Percentiles rank a stretch among this genome's conserved stretches.
Conservation (phyloP, 2,888 invertebrate species). For the Conistra vaccinii region DNA sequence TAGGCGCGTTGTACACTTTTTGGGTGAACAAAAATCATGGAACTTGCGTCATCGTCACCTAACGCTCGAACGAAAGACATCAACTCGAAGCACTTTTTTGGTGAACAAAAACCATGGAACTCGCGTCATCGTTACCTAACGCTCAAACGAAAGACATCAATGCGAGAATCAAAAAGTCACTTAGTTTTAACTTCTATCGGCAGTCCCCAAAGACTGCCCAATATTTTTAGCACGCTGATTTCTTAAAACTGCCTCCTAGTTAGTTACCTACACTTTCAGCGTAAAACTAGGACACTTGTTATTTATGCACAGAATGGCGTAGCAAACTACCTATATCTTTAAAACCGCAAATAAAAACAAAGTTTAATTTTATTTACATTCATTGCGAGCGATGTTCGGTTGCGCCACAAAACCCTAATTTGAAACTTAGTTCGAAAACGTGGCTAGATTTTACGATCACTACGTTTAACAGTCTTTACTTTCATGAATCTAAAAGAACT, state of each 20-base stretch:
- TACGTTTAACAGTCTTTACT: conserved; percentile 40
- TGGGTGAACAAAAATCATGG: too few relatives aligned
- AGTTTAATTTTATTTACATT: conserved; percentile 56
- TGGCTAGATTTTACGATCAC: conserved; percentile 62
- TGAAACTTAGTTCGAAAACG: conserved; percentile 62
- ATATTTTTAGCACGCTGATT: too few relatives aligned
- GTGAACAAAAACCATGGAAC: too few relatives aligned
- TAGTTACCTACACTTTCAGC: neutral
- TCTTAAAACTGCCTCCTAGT: neutral
- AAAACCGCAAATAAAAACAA: conserved; percentile 54
- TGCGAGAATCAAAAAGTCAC: too few relatives aligned
- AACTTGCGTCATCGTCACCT: too few relatives aligned
- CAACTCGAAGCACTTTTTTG: too few relatives aligned
- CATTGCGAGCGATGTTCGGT: conserved; percentile 51
- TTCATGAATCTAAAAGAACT: conserved; percentile 52
- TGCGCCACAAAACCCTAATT: conserved; percentile 62
- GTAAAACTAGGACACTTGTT: neutral
- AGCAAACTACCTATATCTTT: conserved; percentile 39
- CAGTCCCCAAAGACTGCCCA: too few relatives aligned
- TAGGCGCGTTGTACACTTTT: too few relatives aligned
- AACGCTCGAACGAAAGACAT: too few relatives aligned
- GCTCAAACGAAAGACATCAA: too few relatives aligned
- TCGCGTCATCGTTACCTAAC: too few relatives aligned
- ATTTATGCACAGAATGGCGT: conserved; percentile 8
- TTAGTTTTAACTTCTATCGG: too few relatives aligned